These are phyloP conservation scores for Poecile montanus DNA, from an alignment of 2,797 vertebrate species.

Conservation along the genomic window DNA sequence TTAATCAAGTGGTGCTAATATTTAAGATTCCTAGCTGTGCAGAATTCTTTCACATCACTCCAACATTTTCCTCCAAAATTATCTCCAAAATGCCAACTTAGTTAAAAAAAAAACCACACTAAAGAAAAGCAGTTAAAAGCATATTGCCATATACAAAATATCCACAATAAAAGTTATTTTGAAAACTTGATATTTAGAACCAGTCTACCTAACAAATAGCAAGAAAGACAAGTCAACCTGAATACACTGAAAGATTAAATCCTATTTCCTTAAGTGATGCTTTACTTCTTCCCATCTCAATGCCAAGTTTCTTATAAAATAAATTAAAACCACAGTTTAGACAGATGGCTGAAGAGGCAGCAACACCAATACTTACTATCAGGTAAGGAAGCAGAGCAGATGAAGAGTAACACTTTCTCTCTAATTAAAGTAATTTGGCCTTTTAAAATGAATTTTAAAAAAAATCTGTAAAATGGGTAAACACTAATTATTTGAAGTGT, in stretches of 20 bases:
- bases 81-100: not conserved
- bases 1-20: not conserved
- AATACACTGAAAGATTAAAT: not conserved
- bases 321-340: not conserved
- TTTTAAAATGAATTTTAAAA: not conserved
- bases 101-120: not conserved
- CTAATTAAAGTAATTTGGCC: not conserved
- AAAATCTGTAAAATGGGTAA: not conserved
- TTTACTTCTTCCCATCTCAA: not conserved
- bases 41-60: not conserved
- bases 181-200: not conserved
- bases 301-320: not conserved
- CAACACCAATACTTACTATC: not conserved
- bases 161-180: not conserved
- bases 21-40: not conserved
- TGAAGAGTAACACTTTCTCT: not conserved
- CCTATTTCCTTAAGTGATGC: not conserved
- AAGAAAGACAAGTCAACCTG: not conserved
- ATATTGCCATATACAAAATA: not conserved
- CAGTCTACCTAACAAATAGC: not conserved
- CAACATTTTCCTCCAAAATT: not conserved
- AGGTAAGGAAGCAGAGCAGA: not conserved
- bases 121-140: not conserved
- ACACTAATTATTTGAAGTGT: not conserved
- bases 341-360: not conserved